Evolutionary conservation across 2,113 vertebrate species (phyloP).

Genomic region (Crotalus tigris): DNA sequence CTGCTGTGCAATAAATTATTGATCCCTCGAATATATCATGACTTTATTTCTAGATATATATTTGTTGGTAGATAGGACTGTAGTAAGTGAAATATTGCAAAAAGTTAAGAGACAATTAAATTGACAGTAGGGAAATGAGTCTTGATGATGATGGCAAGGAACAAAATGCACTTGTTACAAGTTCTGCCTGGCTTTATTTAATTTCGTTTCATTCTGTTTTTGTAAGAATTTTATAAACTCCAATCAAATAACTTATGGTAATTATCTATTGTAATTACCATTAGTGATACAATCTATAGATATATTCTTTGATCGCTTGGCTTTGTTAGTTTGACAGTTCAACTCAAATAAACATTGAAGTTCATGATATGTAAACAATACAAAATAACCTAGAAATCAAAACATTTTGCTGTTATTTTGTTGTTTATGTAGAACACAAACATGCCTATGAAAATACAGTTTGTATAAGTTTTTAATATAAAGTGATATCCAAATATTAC

Average conservation of each 20-base stretch:
- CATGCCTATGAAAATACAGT: background rate
- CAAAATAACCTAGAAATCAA: background rate
- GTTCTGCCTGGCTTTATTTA: background rate
- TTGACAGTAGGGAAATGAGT: background rate
- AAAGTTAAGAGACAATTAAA: slow-evolving; percentile 30
- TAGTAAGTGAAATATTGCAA: slow-evolving; percentile 37
- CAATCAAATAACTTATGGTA: background rate
- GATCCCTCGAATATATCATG: background rate
- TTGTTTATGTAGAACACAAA: background rate
- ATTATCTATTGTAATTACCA: slow-evolving; percentile 12
- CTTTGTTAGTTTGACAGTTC: slow-evolving; percentile 14
- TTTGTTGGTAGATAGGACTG: background rate
- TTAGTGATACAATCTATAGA: slow-evolving; percentile 6
- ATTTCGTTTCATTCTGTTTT: background rate
- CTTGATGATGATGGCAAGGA: slow-evolving; percentile 15
- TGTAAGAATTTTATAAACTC: background rate
- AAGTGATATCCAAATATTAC: background rate
- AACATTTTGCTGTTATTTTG: background rate
- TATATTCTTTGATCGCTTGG: slow-evolving; percentile 41
- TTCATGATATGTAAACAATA: background rate
- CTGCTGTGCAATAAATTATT: background rate
- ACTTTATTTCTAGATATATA: background rate
- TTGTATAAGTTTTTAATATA: background rate
- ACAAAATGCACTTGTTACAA: background rate
- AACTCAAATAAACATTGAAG: slow-evolving; percentile 39